Base-by-base conservation (phyloP, 1,140 invertebrate genomes). In the Ooceraea biroi region DNA sequence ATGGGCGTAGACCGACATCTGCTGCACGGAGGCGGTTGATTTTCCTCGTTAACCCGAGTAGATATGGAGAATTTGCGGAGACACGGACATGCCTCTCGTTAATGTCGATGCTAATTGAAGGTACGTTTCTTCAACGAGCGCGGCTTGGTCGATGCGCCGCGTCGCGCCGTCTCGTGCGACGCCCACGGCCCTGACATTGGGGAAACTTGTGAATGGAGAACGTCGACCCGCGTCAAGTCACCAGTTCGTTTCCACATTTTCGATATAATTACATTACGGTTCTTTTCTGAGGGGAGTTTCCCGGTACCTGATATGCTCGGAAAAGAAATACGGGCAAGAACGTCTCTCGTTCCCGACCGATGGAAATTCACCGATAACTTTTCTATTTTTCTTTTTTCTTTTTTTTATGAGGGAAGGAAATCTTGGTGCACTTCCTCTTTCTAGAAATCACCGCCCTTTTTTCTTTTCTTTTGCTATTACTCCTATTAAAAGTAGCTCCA, bases 131-230 rank as follows among this genome's bases (percentile, higher is more conserved):
- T 80, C 22, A 74, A 74, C 69, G 55, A 74, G 69, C 44, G 41
- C 52, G 78, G 30, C 46, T 74, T 82, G 69, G 71, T 80, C 78
- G 78, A 82, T 82, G 78, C 78, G 57, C 69, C 76, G 73, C 58
- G 73, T 30, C 73, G 74, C 76, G 76, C 65, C 76, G 76, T 80
- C 78, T 82, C 78, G 78, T 52, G 69, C 69, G 46, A 82, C 78
- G 68, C 78, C 78, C 78, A 73, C 78, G 69, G 46, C 78, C 78
- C 78, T 82, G 78, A 82, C 78, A 82, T 82, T 82, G 69, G 58
- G n/a, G 55, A 74, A 82, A 82, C 25, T 82, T 82, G 55, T 82
- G 78, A 82, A 82, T 74, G 78, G 30, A 82, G 58, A 36, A 61
- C 78, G 71, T 82, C 71, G 78, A 72, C 78, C 69, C 69, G 55